Conservation (phyloP, 2,888 invertebrate genomes). For the Acanthosepion lycidas region DNA sequence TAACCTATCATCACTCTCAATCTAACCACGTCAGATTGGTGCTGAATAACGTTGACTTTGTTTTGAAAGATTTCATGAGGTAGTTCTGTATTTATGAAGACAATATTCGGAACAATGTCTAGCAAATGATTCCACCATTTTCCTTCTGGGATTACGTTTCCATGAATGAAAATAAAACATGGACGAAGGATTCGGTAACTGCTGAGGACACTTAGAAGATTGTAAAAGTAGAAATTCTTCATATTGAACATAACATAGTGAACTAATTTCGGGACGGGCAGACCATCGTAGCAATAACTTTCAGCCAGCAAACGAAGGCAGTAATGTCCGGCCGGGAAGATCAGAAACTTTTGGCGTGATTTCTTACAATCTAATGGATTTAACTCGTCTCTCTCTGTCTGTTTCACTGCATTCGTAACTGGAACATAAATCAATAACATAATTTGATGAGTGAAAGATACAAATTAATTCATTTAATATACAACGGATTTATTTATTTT, state of each 20-base stretch:
- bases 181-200: slow-evolving; percentile 59
- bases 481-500: too few species aligned
- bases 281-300: slow-evolving; percentile 46
- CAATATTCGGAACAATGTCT: slow-evolving; percentile 58
- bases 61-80: slow-evolving; percentile 59
- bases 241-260: slow-evolving; percentile 64
- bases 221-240: slow-evolving; percentile 56
- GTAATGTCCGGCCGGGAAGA: neutral
- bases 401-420: too few species aligned
- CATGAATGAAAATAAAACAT: slow-evolving; percentile 64
- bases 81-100: slow-evolving; percentile 57
- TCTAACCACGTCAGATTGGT: slow-evolving; percentile 63
- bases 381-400: too few species aligned
- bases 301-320: neutral
- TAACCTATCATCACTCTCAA: slow-evolving; percentile 61
- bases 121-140: slow-evolving; percentile 61
- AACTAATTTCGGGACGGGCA: slow-evolving; percentile 59
- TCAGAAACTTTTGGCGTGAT: neutral
- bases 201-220: slow-evolving; percentile 63
- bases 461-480: too few species aligned
- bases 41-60: slow-evolving; percentile 58
- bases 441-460: too few species aligned
- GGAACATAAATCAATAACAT: too few species aligned
- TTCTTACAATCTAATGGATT: neutral
- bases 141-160: slow-evolving; percentile 59